Evolutionary conservation across 2,888 invertebrate genomes (phyloP).

Genomic region (Eucera pruinosa): DNA sequence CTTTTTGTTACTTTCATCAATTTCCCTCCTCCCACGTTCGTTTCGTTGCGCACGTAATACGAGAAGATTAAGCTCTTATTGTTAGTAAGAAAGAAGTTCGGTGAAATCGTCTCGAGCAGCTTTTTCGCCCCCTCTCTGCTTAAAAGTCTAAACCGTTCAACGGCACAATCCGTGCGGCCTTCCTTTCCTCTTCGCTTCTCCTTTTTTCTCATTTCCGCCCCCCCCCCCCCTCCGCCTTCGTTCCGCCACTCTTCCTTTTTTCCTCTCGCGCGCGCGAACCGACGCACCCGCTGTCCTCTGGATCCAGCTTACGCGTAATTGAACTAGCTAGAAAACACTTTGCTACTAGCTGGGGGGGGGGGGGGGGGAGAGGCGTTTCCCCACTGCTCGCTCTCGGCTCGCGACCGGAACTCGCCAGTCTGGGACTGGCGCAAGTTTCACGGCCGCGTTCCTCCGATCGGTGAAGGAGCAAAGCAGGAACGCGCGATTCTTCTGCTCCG

Average conservation of each 20-base stretch:
- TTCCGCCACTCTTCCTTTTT: too few species aligned
- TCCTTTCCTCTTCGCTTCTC: slow-evolving; percentile 27
- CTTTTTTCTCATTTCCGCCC: not conserved
- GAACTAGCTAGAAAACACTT: slow-evolving; percentile 45
- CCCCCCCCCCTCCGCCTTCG: not conserved
- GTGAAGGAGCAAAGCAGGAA: slow-evolving; percentile 3
- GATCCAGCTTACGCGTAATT: slow-evolving; percentile 43
- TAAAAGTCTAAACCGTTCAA: not conserved
- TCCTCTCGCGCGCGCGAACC: too few species aligned
- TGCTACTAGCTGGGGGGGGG: slow-evolving; percentile 4
- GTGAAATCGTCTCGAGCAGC: slow-evolving; percentile 5
- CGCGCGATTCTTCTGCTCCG: slow-evolving; percentile 22
- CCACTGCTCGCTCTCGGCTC: not conserved
- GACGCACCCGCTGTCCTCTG: too few species aligned
- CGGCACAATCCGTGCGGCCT: too few species aligned
- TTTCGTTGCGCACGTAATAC: slow-evolving; percentile 74
- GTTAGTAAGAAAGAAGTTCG: slow-evolving; percentile 72
- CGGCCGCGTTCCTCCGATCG: too few species aligned
- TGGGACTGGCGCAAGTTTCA: too few species aligned
- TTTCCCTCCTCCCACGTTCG: slow-evolving; percentile 32
- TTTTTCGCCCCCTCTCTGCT: too few species aligned
- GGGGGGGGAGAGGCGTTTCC: too few species aligned
- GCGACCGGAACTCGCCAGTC: not conserved
- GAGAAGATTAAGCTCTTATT: slow-evolving; percentile 79
- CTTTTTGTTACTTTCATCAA: slow-evolving; percentile 64